Evolutionary conservation across 1,140 invertebrate species (phyloP), one percentile per base, ranked within the genome.

Genomic region (Myzus persicae): DNA sequence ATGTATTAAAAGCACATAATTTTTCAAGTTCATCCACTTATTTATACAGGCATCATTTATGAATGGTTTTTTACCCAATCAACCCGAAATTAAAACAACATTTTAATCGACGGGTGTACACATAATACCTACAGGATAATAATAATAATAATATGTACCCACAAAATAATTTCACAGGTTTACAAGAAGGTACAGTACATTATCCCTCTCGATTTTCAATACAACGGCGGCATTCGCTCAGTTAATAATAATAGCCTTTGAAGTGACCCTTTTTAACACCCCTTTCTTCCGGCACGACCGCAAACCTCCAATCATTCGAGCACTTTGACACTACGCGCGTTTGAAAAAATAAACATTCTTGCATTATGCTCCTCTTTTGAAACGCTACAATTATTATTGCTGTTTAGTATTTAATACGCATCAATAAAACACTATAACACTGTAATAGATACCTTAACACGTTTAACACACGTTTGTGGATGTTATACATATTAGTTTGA

Each of bases 251-350:
- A 85, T 85, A 85, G 81, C 91, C 91, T 93, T 93, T 93, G 81
- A 93, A 93, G 91, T 93, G 91, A 93, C 91, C 91, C 91, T 93
- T 93, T 92, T 93, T 84, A 67, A 93, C 36, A 91, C 91, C 91
- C 91, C 36, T 38, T 93, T 40, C 91, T 84, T 84, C 81, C 81
- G 36, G 38, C n/a, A 51, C 31, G 91, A 93, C 91, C 91, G 81
- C 91, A 93, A 85, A 93, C 76, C 81, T 93, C 81, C 42, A 93
- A 93, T n/a, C 46, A 90, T 90, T 90, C 89, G 8, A 90, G 51
- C 51, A 67, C 88, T 91, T 82, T 92, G 91, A 92, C n/a, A 81
- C 91, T 82, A 88, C 7, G 14, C 36, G 14, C 22, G n/a, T 44
- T 82, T 82, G 76, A 81, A 93, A 91, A 93, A 51, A 84, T 81